phyloP scores from a whole-genome alignment of 2,113 vertebrate species.

The Brachirus orientalis region DNA sequence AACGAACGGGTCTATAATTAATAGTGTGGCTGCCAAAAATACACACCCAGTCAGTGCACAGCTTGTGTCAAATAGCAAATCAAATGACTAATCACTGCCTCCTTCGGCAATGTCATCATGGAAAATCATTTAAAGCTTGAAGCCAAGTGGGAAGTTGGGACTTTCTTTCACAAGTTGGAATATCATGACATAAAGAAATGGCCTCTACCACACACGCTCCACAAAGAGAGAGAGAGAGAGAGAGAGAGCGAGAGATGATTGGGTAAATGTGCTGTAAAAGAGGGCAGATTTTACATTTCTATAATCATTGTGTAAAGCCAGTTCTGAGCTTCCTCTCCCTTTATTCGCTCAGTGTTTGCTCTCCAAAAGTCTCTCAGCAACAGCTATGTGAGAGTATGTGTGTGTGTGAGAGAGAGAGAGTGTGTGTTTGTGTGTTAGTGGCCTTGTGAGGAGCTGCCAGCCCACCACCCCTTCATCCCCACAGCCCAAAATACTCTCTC shows the following conservation, averaged over 20 bases:
- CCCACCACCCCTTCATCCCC: conserved; percentile 37
- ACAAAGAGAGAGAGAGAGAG: too few species aligned
- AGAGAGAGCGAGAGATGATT: too few species aligned
- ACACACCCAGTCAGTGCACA: conserved; percentile 31
- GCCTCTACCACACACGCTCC: not conserved
- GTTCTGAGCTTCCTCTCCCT: conserved; percentile 50
- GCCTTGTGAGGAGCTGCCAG: conserved; percentile 64
- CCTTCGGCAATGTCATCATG: conserved; percentile 43
- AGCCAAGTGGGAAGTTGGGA: conserved; percentile 11
- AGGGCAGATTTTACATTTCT: conserved; percentile 52
- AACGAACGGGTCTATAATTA: conserved; percentile 42
- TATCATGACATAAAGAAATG: conserved; percentile 16
- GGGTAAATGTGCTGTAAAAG: conserved; percentile 41
- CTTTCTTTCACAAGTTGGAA: conserved; percentile 2
- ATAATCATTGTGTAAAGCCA: conserved; percentile 35
- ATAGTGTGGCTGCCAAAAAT: conserved; percentile 53
- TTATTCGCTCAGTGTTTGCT: conserved; percentile 62
- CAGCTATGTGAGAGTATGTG: conserved; percentile 46
- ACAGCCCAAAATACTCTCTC: conserved; percentile 57
- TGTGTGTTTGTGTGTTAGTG: conserved; percentile 47
- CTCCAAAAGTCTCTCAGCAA: conserved; percentile 67
- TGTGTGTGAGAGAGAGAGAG: conserved; percentile 40
- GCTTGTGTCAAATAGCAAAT: conserved; percentile 66
- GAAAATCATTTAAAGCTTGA: conserved; percentile 42
- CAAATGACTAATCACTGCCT: conserved; percentile 51